Evolutionary conservation across 2,113 vertebrate genomes (phyloP), one percentile per base, ranked within the genome.

Genomic region (Perca fluviatilis): DNA sequence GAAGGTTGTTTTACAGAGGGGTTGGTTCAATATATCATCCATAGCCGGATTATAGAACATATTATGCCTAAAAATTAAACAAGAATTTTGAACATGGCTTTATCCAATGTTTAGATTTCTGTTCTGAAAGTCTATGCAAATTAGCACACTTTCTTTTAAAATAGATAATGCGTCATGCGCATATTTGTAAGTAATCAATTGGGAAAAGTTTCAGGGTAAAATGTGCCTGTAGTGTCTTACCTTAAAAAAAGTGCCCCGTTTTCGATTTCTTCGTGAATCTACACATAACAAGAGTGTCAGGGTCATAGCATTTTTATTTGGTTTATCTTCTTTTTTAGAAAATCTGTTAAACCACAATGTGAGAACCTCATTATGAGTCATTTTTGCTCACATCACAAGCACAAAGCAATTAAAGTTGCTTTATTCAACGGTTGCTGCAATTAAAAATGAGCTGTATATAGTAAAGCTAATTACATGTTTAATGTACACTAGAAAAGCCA

Each of bases 381-480:
- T 64, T 86, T 81, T 80, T 53, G 3, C 82, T 23, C 51, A 56
- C 63, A 87, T 89, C 85, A 74, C 81, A 77, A 86, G 61, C 80
- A 65, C 72, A 77, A 82, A 63, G 68, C 73, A 84, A 89, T 88
- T 86, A 84, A 87, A 88, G 88, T 69, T 25, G 70, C 74, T 89
- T 86, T 83, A 85, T 82, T 86, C 73, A 43, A 79, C 50, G 23
- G 86, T 81, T 65, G 69, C 69, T 50, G 87, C 88, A 91, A 89
- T 91, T 89, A 89, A 74, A 83, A 80, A 68, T 2, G 66, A 89
- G 79, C 78, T 46, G 80, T 78, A 53, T 78, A 53, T 78, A 83
- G 84, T 91, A 58, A 91, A 91, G 80, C 60, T 89, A 90, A 92
- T 93, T 90, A 86, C 72, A 79, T 81, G 85, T 90, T 90, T 68